Conservation (phyloP, 1,140 invertebrate species). For the Mactra quadrangularis region DNA sequence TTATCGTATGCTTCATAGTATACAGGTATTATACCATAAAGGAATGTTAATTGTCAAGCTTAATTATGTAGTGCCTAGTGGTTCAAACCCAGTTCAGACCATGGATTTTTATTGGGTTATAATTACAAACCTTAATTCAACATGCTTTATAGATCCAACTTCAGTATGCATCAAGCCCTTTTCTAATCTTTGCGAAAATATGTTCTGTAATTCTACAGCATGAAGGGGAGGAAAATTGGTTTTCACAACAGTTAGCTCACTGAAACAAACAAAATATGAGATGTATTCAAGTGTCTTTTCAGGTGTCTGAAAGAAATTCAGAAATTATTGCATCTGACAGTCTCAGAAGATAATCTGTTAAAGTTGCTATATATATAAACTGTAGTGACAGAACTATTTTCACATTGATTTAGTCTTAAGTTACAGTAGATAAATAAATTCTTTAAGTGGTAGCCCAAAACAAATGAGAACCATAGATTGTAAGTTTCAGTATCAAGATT, state of each 20-base stretch:
- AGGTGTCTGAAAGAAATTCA: too few relatives aligned
- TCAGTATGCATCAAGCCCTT: slow-evolving; percentile 38
- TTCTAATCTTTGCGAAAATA: slow-evolving; percentile 27
- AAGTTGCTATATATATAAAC: background rate
- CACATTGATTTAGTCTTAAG: background rate
- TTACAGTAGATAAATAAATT: too few relatives aligned
- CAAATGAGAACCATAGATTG: too few relatives aligned
- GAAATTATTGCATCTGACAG: too few relatives aligned
- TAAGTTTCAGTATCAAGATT: too few relatives aligned
- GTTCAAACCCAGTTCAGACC: background rate
- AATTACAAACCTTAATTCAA: slow-evolving; percentile 30
- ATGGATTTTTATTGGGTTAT: too few relatives aligned
- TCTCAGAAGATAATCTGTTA: background rate
- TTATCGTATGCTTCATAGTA: too few relatives aligned
- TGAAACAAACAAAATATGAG: slow-evolving; percentile 25
- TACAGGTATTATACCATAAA: too few relatives aligned
- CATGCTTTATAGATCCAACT: slow-evolving; percentile 15
- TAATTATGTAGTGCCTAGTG: background rate
- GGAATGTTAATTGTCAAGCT: too few relatives aligned
- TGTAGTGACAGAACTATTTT: background rate
- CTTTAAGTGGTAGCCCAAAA: too few relatives aligned
- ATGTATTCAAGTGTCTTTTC: too few relatives aligned
- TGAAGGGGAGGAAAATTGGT: slow-evolving; percentile 16
- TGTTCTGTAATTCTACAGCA: slow-evolving; percentile 10
- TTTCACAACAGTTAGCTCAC: slow-evolving; percentile 24